Evolutionary conservation across 1,140 invertebrate genomes (phyloP), one percentile per base, ranked within the genome.

Genomic region (Homarus americanus): DNA sequence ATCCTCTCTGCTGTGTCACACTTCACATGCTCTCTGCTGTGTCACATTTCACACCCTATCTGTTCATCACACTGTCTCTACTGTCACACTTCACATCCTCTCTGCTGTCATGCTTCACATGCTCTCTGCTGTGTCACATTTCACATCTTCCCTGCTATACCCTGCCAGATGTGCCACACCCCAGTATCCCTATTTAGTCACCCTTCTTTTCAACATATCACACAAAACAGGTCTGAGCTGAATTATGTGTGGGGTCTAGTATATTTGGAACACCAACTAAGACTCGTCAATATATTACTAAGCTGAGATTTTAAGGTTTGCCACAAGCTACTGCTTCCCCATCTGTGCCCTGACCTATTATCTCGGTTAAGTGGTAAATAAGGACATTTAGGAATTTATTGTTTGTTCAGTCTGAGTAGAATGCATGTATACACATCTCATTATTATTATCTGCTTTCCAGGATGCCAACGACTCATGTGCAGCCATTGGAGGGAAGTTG

Each of bases 401-500:
- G n/a, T n/a, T n/a, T n/a, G n/a, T n/a, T n/a, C n/a, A n/a, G n/a
- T n/a, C n/a, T n/a, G n/a, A n/a, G n/a, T n/a, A n/a, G n/a, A n/a
- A n/a, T n/a, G n/a, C n/a, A n/a, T n/a, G n/a, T n/a, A n/a, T n/a
- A n/a, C n/a, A n/a, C n/a, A n/a, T n/a, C n/a, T n/a, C n/a, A n/a
- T n/a, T n/a, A n/a, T 58, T 58, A 58, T 58, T 24, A 58, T 58
- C 3, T 49, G 1, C 15, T 36, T 53, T 73, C 12, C 86, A 90
- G 88, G 73, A 83, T 40, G 88, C 88, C 24, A 63, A 36, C 4
- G 40, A 34, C 12, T 24, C 82, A 2, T 90, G 88, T 66, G 88
- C 58, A 38, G 15, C 20, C 10, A 28, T 84, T 36, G 78, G 80
- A 4, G 80, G 41, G 20, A 90, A 90, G 32, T 72, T 90, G 20